These are phyloP conservation scores for Napeogenes inachia DNA, from an alignment of 2,888 invertebrate genomes.

Conservation along the genomic window DNA sequence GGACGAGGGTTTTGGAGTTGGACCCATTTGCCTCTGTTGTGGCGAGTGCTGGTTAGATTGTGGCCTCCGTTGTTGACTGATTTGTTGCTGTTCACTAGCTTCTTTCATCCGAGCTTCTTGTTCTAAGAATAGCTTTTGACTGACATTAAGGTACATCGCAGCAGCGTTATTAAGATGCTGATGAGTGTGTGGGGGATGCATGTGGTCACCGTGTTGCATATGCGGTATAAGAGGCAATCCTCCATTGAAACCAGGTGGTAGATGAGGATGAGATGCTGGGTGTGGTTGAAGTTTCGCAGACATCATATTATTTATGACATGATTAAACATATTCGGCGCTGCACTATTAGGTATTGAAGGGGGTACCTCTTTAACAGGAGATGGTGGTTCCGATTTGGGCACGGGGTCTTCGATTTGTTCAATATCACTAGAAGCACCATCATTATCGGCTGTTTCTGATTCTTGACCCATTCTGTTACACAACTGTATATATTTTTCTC, in stretches of 20 bases:
- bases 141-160: conserved; percentile 86
- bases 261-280: conserved; percentile 71
- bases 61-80: conserved; percentile 77
- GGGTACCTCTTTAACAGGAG: conserved; percentile 73
- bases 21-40: conserved; percentile 70
- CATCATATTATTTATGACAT: conserved; percentile 83
- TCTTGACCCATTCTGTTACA: conserved; percentile 91
- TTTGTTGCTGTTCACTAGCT: conserved; percentile 78
- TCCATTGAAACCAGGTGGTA: conserved; percentile 79
- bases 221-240: conserved; percentile 77
- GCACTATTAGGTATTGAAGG: conserved; percentile 66
- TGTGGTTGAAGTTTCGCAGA: conserved; percentile 79
- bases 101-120: conserved; percentile 86
- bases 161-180: conserved; percentile 80
- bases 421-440: conserved; percentile 85
- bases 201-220: conserved; percentile 71
- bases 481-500: conserved; percentile 92
- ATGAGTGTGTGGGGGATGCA: conserved; percentile 75
- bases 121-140: conserved; percentile 87
- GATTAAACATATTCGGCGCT: conserved; percentile 77
- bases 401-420: conserved; percentile 75
- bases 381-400: conserved; percentile 78
- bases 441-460: conserved; percentile 85
- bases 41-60: conserved; percentile 79
- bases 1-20: conserved; percentile 72